Evolutionary conservation across 2,888 invertebrate species (phyloP).

Genomic region (Pseudococcus jackbeardsleyi): DNA sequence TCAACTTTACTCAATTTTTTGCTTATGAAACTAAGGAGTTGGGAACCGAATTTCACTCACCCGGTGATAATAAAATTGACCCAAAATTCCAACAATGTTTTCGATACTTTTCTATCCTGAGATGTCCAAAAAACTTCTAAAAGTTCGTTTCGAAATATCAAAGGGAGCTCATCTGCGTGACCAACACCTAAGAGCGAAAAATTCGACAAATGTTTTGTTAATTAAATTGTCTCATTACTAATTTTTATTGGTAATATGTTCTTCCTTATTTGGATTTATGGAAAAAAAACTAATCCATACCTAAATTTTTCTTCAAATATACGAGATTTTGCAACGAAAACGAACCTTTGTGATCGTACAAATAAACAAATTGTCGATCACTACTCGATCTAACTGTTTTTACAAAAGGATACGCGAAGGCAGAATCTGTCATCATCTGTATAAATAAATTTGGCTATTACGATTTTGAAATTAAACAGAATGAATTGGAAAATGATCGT

Average conservation of each 20-base stretch:
- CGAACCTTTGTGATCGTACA: constrained; percentile 11
- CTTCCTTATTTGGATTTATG: too few species aligned
- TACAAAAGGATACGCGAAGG: not conserved
- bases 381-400: not conserved
- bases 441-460: not conserved
- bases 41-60: not conserved
- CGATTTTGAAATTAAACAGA: too few species aligned
- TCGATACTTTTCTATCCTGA: not conserved
- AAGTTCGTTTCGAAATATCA: not conserved
- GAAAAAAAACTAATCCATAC: too few species aligned
- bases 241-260: too few species aligned
- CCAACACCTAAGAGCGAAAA: not conserved
- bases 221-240: not conserved
- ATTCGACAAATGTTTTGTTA: not conserved
- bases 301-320: too few species aligned
- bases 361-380: not conserved
- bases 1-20: too few species aligned
- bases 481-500: too few species aligned
- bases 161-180: not conserved
- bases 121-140: not conserved
- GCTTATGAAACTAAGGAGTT: too few species aligned
- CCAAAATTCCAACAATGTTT: not conserved
- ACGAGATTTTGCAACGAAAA: not conserved
- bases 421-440: not conserved
- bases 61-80: not conserved